These are phyloP conservation scores for Xyrauchen texanus DNA, from an alignment of 2,113 vertebrate species.

Conservation along the genomic window DNA sequence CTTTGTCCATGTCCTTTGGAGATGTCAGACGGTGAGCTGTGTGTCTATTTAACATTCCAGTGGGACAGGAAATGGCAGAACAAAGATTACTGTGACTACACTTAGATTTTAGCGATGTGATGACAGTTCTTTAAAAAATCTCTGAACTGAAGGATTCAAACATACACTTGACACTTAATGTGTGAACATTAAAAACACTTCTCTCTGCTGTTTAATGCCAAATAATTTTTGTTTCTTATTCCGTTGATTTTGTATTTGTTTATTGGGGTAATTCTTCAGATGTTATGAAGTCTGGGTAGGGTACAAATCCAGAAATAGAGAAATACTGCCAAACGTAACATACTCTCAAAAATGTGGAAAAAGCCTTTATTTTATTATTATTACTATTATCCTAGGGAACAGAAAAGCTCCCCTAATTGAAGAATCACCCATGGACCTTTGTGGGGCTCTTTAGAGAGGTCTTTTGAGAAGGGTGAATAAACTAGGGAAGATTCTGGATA, in stretches of 20 bases:
- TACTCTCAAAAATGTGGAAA: too few relatives aligned
- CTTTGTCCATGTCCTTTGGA: constrained; percentile 14
- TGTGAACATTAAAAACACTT: neutral
- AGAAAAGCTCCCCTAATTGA: too few relatives aligned
- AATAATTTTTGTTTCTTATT: neutral
- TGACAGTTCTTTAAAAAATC: too few relatives aligned
- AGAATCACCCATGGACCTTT: too few relatives aligned
- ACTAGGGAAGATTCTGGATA: neutral
- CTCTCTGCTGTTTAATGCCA: neutral
- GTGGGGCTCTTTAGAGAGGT: neutral
- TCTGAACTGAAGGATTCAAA: constrained; percentile 20
- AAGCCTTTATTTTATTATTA: too few relatives aligned
- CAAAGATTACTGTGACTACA: neutral
- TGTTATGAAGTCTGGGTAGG: too few relatives aligned
- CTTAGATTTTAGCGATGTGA: constrained; percentile 18
- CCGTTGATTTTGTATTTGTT: neutral
- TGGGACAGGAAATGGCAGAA: constrained; percentile 20
- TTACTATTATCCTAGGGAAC: too few relatives aligned
- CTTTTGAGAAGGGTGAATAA: constrained; percentile 2
- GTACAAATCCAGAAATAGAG: too few relatives aligned
- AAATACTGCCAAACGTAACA: too few relatives aligned
- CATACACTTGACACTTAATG: neutral
- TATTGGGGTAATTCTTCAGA: neutral
- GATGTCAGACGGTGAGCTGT: constrained; percentile 15
- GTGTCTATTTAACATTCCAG: constrained; percentile 41